phyloP scores from a whole-genome alignment of 2,113 vertebrate genomes.

The Chrysochloris asiatica region DNA sequence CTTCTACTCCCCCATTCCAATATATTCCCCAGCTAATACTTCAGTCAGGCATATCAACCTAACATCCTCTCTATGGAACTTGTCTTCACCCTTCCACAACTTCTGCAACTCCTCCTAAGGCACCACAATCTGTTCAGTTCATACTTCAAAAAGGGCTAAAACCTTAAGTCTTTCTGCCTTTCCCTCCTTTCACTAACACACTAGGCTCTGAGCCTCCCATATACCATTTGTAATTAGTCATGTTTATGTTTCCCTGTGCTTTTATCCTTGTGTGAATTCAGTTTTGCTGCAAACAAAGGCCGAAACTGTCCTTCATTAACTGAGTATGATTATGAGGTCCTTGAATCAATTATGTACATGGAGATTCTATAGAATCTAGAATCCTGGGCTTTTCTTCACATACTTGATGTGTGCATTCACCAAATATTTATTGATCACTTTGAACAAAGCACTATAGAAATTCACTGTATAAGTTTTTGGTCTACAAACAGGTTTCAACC shows the following conservation, averaged over 20 bases:
- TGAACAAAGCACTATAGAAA: not conserved
- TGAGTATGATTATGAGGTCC: not conserved
- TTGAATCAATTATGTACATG: not conserved
- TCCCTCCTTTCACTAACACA: slow-evolving; percentile 3
- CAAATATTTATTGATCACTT: slow-evolving; percentile 7
- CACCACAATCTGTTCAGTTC: not conserved
- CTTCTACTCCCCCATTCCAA: not conserved
- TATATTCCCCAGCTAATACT: slow-evolving; percentile 2
- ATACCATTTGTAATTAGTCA: slow-evolving; percentile 2
- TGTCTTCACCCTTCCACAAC: not conserved
- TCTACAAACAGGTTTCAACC: not conserved
- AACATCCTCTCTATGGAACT: not conserved
- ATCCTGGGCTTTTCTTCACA: not conserved
- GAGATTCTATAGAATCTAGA: not conserved
- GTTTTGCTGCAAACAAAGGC: slow-evolving; percentile 17
- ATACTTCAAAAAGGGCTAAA: not conserved
- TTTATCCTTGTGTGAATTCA: not conserved
- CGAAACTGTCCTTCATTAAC: slow-evolving; percentile 14
- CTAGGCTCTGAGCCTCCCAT: not conserved
- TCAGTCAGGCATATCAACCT: not conserved
- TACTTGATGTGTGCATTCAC: not conserved
- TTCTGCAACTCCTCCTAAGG: not conserved
- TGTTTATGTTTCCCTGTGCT: not conserved
- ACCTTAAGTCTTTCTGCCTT: not conserved
- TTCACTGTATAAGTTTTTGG: not conserved